Evolutionary conservation across 2,113 vertebrate species (phyloP).

Genomic region (Lagopus leucura): DNA sequence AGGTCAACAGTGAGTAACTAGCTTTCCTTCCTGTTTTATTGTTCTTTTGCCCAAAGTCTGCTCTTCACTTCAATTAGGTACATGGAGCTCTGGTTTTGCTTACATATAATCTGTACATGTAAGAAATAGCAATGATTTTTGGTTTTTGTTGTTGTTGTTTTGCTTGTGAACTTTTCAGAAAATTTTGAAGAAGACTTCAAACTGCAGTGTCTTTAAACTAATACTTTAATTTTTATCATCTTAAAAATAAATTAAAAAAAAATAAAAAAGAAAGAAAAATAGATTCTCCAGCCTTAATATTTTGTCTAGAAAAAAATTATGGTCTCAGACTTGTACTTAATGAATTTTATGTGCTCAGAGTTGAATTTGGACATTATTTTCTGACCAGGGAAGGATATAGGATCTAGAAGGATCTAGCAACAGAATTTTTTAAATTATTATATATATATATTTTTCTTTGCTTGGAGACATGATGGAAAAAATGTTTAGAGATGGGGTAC

Average conservation of each 20-base stretch:
- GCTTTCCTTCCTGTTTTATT: background rate
- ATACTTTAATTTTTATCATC: background rate
- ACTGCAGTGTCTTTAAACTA: background rate
- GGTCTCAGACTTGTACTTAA: background rate
- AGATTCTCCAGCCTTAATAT: background rate
- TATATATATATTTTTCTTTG: background rate
- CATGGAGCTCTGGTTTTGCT: background rate
- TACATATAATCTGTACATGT: fast-evolving
- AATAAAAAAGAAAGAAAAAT: background rate
- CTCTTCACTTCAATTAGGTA: fast-evolving
- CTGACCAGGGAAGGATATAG: background rate
- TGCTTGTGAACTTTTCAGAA: background rate
- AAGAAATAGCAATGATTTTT: background rate
- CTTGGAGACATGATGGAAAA: background rate
- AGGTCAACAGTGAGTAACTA: background rate
- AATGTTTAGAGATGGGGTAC: background rate
- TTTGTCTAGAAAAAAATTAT: background rate
- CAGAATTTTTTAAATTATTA: too few species aligned
- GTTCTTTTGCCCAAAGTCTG: background rate
- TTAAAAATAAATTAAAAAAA: background rate
- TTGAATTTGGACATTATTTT: background rate
- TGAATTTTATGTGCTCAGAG: background rate
- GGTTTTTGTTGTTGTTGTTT: background rate
- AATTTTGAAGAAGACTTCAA: background rate
- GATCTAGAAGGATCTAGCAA: background rate